Evolutionary conservation across 1,140 invertebrate genomes (phyloP).

Genomic region (Pseudachorutes palmiensis): DNA sequence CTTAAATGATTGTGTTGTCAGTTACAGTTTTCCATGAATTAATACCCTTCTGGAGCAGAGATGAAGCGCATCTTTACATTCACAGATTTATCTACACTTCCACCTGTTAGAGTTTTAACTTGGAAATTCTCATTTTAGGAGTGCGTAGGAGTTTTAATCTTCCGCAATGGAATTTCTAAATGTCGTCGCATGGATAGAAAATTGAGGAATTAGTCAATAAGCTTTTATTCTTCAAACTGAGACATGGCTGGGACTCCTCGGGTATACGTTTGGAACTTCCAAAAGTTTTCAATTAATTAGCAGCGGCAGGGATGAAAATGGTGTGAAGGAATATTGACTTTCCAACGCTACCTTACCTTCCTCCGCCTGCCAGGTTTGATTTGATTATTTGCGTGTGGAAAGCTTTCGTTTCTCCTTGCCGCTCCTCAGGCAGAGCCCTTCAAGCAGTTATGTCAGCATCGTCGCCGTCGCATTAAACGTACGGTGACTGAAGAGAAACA

Average conservation of each 20-base stretch:
- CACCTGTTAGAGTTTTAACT: constrained; percentile 1
- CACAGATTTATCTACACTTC: not conserved
- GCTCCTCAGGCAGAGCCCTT: no score
- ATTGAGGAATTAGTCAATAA: not conserved
- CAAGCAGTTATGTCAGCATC: no score
- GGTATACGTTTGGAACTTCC: no score
- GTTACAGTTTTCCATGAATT: not conserved
- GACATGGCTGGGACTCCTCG: not conserved
- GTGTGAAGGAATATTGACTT: not conserved
- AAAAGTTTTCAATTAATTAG: no score
- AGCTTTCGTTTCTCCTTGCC: no score
- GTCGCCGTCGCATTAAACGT: no score
- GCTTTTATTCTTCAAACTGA: not conserved
- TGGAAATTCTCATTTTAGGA: not conserved
- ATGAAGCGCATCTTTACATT: no score
- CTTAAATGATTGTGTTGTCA: not conserved
- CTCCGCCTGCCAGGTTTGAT: no score
- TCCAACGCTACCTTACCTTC: no score
- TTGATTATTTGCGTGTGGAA: no score
- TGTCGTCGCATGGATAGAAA: not conserved
- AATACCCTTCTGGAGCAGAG: not conserved
- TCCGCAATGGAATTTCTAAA: not conserved
- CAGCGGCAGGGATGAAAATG: not conserved
- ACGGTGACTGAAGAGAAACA: no score
- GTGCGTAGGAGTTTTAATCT: not conserved